These are phyloP conservation scores for Entomyzon cyanotis DNA, from an alignment of 2,113 vertebrate species.

Conservation along the genomic window DNA sequence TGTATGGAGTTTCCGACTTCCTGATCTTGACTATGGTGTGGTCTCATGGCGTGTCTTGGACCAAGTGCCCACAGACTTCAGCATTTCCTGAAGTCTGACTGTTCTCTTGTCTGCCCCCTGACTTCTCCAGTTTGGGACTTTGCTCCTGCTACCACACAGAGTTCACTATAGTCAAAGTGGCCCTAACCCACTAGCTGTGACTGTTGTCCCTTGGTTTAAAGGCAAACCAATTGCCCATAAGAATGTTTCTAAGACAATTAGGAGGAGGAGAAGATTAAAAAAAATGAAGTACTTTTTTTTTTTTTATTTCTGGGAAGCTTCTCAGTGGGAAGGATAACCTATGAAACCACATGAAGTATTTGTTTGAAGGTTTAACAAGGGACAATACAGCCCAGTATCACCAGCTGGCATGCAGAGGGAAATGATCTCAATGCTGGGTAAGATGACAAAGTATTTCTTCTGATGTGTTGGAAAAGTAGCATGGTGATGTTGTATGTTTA, in stretches of 20 bases:
- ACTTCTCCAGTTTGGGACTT: neutral
- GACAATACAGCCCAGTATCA: neutral
- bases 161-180: neutral
- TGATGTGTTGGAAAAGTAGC: neutral
- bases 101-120: neutral
- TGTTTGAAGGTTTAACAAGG: neutral
- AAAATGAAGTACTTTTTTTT: neutral
- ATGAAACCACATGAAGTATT: neutral
- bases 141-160: neutral
- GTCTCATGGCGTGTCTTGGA: neutral
- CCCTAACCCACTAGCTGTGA: neutral
- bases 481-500: neutral
- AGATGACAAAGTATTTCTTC: neutral
- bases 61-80: neutral
- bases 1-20: neutral
- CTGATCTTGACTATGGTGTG: neutral
- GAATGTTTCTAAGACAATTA: neutral
- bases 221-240: neutral
- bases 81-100: neutral
- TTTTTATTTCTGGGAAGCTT: neutral
- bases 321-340: neutral
- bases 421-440: neutral
- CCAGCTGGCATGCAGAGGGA: neutral
- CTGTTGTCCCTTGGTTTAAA: neutral
- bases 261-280: neutral